Base-by-base conservation (phyloP, 2,888 invertebrate species). In the Zaprionus lineosus region DNA sequence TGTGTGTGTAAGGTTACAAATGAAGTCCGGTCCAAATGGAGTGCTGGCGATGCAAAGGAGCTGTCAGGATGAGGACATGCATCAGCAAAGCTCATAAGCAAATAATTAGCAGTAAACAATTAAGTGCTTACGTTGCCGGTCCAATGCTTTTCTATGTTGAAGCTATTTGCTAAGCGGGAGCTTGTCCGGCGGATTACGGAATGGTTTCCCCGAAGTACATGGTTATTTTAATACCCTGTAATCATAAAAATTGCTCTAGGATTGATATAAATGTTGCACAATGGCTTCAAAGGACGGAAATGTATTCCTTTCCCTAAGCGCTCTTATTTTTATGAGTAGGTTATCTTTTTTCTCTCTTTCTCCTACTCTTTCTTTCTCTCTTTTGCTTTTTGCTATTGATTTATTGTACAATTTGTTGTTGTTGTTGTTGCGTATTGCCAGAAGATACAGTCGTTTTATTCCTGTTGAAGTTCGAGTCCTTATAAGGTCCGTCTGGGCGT, bases 401-500 rank as follows among this genome's bases (percentile, higher is more conserved):
- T 82, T 84, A 78, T 84, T 78, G 75, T 53, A 71, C 55, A 67
- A 48, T 64, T 77, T 58, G 48, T 53, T 67, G 65, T 47, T 55
- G 26, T 31, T 71, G 34, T 31, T 55, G 64, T 37, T 47, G 47
- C 56, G 46, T 46, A 57, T 46, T 52, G 55, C 37, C 24, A 31
- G 21, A 39, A 43, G 43, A 24, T 39, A 26, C 4, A 39, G 46
- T 52, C 31, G 39, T 43, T 40, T 43, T 41, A 31, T 33, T 66
- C 39, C 34, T 41, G 40, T 63, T 65, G 59, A 60, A 52, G 62
- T 60, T 78, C 55, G 63, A 67, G 53, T 59, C 53, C 84, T 65
- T 84, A 74, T 81, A 77, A 77, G 77, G 84, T 50, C 56, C 48
- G 74, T 60, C 66, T 81, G 82, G 43, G 34, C 39, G 19, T 36